Conservation (phyloP, 2,113 vertebrate species). For the Malurus alboscapulatus region DNA sequence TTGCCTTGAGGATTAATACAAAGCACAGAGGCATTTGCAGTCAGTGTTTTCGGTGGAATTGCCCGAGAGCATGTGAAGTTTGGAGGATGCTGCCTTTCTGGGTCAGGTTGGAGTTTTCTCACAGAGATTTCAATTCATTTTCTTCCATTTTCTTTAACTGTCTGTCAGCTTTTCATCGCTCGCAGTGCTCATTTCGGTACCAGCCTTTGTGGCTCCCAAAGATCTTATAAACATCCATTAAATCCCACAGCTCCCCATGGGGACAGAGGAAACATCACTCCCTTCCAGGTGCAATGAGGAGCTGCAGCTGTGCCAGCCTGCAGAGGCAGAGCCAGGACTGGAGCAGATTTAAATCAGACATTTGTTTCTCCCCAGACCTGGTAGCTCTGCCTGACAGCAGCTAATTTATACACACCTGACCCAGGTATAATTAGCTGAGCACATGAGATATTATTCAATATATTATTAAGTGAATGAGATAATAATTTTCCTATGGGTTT, state of each 20-base stretch:
- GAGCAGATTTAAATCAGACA: not conserved
- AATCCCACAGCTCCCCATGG: not conserved
- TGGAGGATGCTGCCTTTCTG: not conserved
- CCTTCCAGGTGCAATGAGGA: not conserved
- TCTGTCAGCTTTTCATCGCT: not conserved
- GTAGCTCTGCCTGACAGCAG: not conserved
- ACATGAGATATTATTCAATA: not conserved
- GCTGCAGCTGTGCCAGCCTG: not conserved
- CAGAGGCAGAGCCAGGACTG: not conserved
- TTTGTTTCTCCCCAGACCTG: slow-evolving; percentile 3
- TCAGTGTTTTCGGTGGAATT: not conserved
- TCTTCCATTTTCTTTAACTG: not conserved
- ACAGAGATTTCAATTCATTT: not conserved
- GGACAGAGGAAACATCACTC: not conserved
- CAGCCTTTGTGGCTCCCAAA: not conserved
- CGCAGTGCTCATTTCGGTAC: not conserved
- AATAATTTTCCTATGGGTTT: slow-evolving; percentile 3
- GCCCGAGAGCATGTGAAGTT: not conserved
- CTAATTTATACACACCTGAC: slow-evolving; percentile 15
- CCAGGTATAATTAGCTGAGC: slow-evolving; percentile 1
- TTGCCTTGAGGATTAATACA: slow-evolving; percentile 31
- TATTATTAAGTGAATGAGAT: slow-evolving; percentile 13
- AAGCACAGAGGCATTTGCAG: slow-evolving; percentile 9
- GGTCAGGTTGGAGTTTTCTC: not conserved
- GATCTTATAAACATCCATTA: not conserved